Base-by-base conservation (phyloP, 2,797 vertebrate genomes). In the Sebastes ruberrimus region DNA sequence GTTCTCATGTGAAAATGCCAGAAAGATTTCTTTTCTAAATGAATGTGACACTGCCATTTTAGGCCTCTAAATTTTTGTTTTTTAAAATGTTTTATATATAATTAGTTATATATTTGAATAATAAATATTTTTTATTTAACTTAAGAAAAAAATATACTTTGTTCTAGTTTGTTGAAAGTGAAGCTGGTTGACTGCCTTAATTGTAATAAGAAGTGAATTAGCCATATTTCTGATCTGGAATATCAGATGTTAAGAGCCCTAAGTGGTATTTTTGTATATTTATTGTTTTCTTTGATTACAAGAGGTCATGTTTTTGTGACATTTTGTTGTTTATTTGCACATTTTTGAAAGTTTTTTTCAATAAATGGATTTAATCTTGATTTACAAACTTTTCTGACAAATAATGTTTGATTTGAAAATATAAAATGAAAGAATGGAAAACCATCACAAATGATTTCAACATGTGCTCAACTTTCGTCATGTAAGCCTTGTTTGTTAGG, bases 41-140 rank as follows among this genome's bases (percentile, higher is more conserved):
- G 81, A 88, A 85, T 91, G 75, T 59, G 49, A 81, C 77, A 89
- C 93, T 94, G 94, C 92, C 93, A 80, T 86, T 86, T 81, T 79
- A 86, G 89, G 87, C 78, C 72, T 78, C 7, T 52, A 30, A 20
- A 56, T 42, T 74, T 81, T 86, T 38, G 5, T 18, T 68, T 68
- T 73, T 74, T 23, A 16, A 20, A n/a, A 55, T 10, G 28, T 32
- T 42, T 52, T 72, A 5, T 49, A 52, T 52, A 52, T 52, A 33
- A 74, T 60, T 76, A 79, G 55, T 78, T 90, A 66, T 81, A 74
- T 82, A 77, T 87, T 85, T 90, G 60, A 87, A 77, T 83, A 80
- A 79, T 9, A 76, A 30, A 74, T 78, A 42, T 72, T 79, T 89
- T 91, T 38, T 76, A 84, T 46, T 79, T 91, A 74, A 93, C 83